These are phyloP conservation scores for chimpanzee (Pan troglodytes) DNA, from an alignment of 2,113 vertebrate genomes.

Conservation along the genomic window DNA sequence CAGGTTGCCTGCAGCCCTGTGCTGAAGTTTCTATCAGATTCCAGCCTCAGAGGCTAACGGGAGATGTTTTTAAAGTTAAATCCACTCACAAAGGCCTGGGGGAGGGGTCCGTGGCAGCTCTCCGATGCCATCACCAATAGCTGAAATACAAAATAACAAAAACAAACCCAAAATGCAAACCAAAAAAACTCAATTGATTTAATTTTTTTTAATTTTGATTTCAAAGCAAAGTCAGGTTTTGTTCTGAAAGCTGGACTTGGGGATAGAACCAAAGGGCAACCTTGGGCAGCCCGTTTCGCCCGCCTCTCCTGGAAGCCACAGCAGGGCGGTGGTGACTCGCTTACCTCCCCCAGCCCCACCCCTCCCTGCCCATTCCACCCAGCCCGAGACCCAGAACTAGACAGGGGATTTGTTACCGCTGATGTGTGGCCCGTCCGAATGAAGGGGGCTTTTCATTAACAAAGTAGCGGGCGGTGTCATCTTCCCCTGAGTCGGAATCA, in stretches of 20 bases:
- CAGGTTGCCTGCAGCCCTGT: accelerated
- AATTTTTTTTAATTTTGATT: neutral
- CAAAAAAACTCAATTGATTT: neutral
- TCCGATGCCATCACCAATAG: neutral
- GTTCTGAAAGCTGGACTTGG: neutral
- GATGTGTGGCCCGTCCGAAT: constrained; percentile 91
- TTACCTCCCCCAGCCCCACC: constrained; percentile 46
- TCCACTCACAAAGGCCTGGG: neutral
- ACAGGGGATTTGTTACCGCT: constrained; percentile 90
- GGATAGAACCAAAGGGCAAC: neutral
- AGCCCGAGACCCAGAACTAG: constrained; percentile 86
- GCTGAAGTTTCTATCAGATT: neutral
- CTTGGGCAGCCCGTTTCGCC: neutral
- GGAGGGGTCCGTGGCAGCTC: neutral
- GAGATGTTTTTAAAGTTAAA: neutral
- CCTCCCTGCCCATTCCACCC: constrained; percentile 68
- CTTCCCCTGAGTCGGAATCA: constrained; percentile 91
- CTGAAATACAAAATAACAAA: neutral
- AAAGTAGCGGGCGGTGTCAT: constrained; percentile 92
- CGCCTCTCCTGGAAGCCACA: neutral
- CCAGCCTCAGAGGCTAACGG: neutral
- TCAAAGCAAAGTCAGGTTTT: neutral
- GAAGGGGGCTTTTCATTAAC: constrained; percentile 97
- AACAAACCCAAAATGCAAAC: neutral
- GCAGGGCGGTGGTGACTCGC: constrained; percentile 35